Evolutionary conservation across 1,140 invertebrate genomes (phyloP), one percentile per base, ranked within the genome.

Genomic region (Heliconius hermathena): DNA sequence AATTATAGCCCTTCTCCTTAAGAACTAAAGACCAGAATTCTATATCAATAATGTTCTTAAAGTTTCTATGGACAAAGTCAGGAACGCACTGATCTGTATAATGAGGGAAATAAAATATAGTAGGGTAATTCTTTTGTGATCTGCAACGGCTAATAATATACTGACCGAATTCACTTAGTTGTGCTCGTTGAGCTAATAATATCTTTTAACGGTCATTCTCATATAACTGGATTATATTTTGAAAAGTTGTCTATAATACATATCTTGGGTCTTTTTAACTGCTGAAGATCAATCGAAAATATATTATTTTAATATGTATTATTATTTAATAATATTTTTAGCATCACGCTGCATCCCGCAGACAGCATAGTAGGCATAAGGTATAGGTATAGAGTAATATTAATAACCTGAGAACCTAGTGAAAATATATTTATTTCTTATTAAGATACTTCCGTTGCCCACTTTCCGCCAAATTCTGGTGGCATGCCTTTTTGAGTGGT

Each of bases 61-160:
- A 29, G 33, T 38, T 41, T 66, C 26, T 52, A 72, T 81, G 29
- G 66, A 74, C 74, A 81, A 77, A 77, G 80, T 72, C 76, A 81
- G 77, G 80, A 78, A 78, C 73, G 75, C 80, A 81, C 52, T 73
- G 80, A 81, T 75, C 80, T 81, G 76, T 77, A 78, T 78, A 81
- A 81, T 81, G 76, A 81, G 80, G 76, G 36, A 75, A 78, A 77
- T 81, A 76, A 81, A 81, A 77, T 81, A 77, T 77, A 66, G 76
- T 71, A 74, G 73, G 76, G 66, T 71, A 77, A 74, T 81, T 81
- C 76, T 77, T 78, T 81, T 78, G 73, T 71, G 73, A 33, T 71
- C 46, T 79, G 60, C 29, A 52, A 41, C 57, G 38, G 33, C 60
- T 77, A 79, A 82, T 80, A 76, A 80, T 82, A 71, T 54, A 76